Evolutionary conservation across 92 coral and sea anemone species (phyloP).

Genomic region (Metridium senile): DNA sequence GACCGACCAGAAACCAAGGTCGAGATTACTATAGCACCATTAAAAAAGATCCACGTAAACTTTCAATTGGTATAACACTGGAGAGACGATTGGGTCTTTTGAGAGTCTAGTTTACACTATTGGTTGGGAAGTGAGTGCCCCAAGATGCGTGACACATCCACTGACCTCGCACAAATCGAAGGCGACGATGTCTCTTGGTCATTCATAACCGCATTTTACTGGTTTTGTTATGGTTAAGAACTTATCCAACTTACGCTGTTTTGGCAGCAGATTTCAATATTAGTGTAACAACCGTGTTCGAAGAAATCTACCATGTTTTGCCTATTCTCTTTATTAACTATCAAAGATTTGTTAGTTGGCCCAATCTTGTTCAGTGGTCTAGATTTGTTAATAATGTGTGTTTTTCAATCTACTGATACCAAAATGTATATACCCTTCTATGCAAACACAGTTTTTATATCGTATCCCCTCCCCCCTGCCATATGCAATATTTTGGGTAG

Average conservation of each 20-base stretch:
- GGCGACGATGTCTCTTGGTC: slow-evolving; percentile 2
- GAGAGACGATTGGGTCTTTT: slow-evolving; percentile 9
- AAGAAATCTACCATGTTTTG: slow-evolving; percentile 14
- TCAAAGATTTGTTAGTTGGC: slow-evolving; percentile 14
- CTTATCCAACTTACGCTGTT: slow-evolving; percentile 7
- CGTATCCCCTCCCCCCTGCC: too few species aligned
- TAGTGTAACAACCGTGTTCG: slow-evolving; percentile 3
- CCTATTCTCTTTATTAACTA: slow-evolving; percentile 16
- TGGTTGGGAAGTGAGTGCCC: slow-evolving; percentile 12
- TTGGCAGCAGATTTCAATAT: slow-evolving; percentile 8
- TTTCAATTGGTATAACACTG: slow-evolving; percentile 12
- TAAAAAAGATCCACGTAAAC: slow-evolving; percentile 9
- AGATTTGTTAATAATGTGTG: neutral
- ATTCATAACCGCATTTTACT: slow-evolving; percentile 2
- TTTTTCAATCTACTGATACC: too few species aligned
- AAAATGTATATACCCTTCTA: too few species aligned
- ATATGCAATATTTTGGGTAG: too few species aligned
- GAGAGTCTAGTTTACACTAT: neutral
- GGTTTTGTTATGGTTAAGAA: slow-evolving; percentile 6
- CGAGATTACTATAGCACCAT: neutral
- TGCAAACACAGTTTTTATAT: slow-evolving; percentile 17
- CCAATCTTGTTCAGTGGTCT: slow-evolving; percentile 16
- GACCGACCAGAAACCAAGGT: neutral
- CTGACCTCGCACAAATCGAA: slow-evolving; percentile 8
- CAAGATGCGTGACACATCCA: neutral